Evolutionary conservation across 2,797 vertebrate genomes (phyloP), one percentile per base, ranked within the genome.

Genomic region (Todus mexicanus): DNA sequence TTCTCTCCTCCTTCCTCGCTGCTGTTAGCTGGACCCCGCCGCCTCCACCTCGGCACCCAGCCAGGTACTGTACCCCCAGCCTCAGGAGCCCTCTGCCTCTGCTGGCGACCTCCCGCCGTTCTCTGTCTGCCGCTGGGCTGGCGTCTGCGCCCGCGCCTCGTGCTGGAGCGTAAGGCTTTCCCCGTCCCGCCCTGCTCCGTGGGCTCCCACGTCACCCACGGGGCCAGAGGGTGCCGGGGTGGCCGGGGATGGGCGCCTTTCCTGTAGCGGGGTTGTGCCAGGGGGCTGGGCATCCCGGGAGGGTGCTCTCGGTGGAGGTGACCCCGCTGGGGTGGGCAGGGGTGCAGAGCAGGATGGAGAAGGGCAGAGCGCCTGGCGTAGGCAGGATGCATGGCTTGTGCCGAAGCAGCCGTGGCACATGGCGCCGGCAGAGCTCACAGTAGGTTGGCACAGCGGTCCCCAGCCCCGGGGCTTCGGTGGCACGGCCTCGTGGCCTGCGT

Each of bases 101-200:
- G 72, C 87, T 60, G 5, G 90, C 15, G 95, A 96, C 70, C 95
- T 93, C 91, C 95, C 11, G 38, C 95, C 96, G 27, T 91, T 96
- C 95, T 95, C 95, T 95, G 96, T 96, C 92, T 96, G 97, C 93
- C 97, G 97, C 96, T 98, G 98, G 98, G 97, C 97, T 89, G 98
- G 98, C 91, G 65, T 98, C 97, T 99, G 98, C 65, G 97, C 98
- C 97, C 97, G 97, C 37, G 98, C 98, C 93, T 97, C 98, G 2
- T 99, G 98, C 98, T 98, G 97, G 98, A 98, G 98, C 79, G 98
- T 99, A 98, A 99, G 98, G 98, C 97, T 94, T 82, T 73, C 77
- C 94, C 97, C 91, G 82, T 94, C 93, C 96, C 73, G 65, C 92
- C 91, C 96, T 59, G 90, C 82, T 84, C 84, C 26, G 9, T 74